Base-by-base conservation (phyloP, 2,888 invertebrate species). In the Drosophila setosimentum region DNA sequence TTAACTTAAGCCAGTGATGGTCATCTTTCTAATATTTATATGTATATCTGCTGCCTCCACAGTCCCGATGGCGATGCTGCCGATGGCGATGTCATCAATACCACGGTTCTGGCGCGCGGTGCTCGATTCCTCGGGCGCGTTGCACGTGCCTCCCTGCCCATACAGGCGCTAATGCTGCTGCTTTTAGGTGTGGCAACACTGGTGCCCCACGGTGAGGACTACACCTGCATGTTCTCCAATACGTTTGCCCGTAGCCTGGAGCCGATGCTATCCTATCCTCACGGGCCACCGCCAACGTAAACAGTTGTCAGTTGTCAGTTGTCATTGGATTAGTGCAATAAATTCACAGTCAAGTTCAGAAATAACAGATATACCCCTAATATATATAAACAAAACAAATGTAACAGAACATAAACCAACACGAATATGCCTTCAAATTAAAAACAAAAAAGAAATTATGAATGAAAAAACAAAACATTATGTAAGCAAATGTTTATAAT, bases 281-380 rank as follows among this genome's bases (percentile, higher is more conserved):
- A 98, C 92, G 98, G 99, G 77, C 98, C 98, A 57, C 99, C 99
- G 68, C 99, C 99, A 61, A 95, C 97, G 72, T 98, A 96, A 93
- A 67, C 63, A 21, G 50, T 42, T 32, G 30, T 30, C 11, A 37
- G 51, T 61, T 61, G 50, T 40, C 50, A 37, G 65, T 58, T 60
- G 72, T 57, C 51, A 53, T 68, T 85, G 79, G 82, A 86, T 85
- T 74, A 78, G 85, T 82, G 81, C 73, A 77, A 68, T 35, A 73
- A 64, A 79, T 42, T 67, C 11, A 53, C 24, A 64, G 64, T 73
- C 45, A 54, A 68, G 50, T 49, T 29, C 48, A 18, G 29, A 55
- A 10, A 48, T 27, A 57, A n/a, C 54, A 24, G 16, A 62, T 50
- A 42, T 45, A 45, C 27, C 49, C 67, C 27, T 18, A 49, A 68